Evolutionary conservation across 2,888 invertebrate genomes (phyloP).

Genomic region (Lepeophtheirus nordmannii): DNA sequence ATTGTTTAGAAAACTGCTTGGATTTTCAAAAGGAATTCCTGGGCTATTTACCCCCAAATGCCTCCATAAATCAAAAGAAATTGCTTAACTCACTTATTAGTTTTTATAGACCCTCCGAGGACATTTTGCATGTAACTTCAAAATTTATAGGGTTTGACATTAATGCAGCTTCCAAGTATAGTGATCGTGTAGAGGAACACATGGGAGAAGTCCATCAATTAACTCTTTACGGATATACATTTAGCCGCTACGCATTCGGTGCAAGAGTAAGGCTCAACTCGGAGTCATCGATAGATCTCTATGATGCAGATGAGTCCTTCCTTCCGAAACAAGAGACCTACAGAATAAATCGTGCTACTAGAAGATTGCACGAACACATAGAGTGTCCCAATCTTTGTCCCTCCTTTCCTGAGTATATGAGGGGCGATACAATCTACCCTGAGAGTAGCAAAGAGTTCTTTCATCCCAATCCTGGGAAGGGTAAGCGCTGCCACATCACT

Average conservation of each 20-base stretch:
- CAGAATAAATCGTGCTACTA: not conserved
- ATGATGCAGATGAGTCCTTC: not conserved
- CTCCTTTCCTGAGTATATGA: not conserved
- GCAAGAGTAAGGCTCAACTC: not conserved
- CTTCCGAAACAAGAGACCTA: slow-evolving; percentile 1
- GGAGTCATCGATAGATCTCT: slow-evolving; percentile 1
- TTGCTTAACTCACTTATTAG: not conserved
- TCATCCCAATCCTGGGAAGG: slow-evolving; percentile 10
- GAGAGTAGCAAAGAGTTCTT: not conserved
- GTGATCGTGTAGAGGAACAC: not conserved
- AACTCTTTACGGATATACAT: slow-evolving; percentile 5
- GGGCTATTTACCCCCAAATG: not conserved
- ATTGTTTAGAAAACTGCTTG: not conserved
- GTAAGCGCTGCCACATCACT: slow-evolving; percentile 12
- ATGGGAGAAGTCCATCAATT: slow-evolving; percentile 1
- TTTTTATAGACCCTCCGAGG: not conserved
- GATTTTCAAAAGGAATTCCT: slow-evolving; percentile 6
- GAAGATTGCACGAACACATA: not conserved
- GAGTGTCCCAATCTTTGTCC: not conserved
- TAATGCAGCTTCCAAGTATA: not conserved
- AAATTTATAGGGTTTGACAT: slow-evolving; percentile 12
- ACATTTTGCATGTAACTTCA: slow-evolving; percentile 11
- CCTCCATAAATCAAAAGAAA: not conserved
- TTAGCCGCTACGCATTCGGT: slow-evolving; percentile 11
- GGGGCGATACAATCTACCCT: not conserved